These are phyloP conservation scores for Camarhynchus parvulus DNA, from an alignment of 2,113 vertebrate species.

Conservation along the genomic window DNA sequence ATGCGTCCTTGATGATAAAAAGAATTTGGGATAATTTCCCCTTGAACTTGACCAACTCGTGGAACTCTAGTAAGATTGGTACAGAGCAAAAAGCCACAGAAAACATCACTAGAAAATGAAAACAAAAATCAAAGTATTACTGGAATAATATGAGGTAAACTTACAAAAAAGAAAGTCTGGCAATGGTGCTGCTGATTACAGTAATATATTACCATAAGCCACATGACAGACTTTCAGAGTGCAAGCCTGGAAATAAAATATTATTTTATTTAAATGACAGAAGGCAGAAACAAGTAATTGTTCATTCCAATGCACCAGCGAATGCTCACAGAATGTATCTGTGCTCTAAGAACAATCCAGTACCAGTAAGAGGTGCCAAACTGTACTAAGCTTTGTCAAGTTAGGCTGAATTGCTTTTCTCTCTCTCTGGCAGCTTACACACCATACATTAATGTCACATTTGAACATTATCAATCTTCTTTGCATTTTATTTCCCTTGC, in stretches of 20 bases:
- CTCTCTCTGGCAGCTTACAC: background rate
- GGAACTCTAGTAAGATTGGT: conserved; percentile 89
- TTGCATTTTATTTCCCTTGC: background rate
- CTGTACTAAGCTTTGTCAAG: background rate
- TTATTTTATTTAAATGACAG: background rate
- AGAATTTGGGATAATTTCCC: conserved; percentile 91
- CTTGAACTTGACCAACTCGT: conserved; percentile 91
- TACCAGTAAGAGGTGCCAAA: background rate
- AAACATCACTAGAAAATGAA: conserved; percentile 86
- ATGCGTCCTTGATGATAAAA: conserved; percentile 94
- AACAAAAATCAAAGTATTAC: background rate
- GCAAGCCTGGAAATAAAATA: background rate
- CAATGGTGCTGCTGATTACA: background rate
- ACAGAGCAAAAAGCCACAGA: conserved; percentile 96
- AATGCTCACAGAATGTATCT: background rate
- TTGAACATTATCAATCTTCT: background rate
- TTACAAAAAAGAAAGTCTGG: background rate
- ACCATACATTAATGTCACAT: rapidly evolving
- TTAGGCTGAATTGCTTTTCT: background rate
- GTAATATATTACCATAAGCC: background rate
- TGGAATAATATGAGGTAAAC: background rate
- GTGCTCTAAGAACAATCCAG: background rate
- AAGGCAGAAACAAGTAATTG: background rate
- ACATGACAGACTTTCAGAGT: background rate
- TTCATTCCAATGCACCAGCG: background rate